A percentile compares a stretch with the other conserved stretches of the same genome.
Conservation (phyloP, 2,888 invertebrate genomes). For the Cantharis rustica region DNA sequence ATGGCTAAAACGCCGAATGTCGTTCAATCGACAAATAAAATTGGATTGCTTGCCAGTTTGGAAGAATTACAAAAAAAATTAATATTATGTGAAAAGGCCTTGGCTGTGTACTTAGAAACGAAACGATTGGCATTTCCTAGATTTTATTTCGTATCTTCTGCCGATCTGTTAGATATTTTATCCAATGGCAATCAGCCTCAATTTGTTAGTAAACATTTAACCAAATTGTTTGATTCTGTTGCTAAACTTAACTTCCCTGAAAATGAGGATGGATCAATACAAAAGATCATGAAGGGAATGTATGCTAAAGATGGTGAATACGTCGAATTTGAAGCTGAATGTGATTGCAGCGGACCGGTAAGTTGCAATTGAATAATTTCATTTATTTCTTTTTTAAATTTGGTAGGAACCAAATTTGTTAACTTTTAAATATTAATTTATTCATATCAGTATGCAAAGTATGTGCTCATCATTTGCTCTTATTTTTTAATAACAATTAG, state of each 20-base stretch:
- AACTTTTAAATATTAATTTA: too few species aligned
- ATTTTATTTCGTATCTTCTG: slow-evolving; percentile 97
- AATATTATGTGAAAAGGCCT: slow-evolving; percentile 91
- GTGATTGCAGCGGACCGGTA: slow-evolving; percentile 87
- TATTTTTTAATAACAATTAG: too few species aligned
- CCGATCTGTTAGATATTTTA: slow-evolving; percentile 90
- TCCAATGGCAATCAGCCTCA: slow-evolving; percentile 95
- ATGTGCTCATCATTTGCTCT: too few species aligned
- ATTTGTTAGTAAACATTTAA: slow-evolving; percentile 86
- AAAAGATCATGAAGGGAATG: slow-evolving; percentile 78
- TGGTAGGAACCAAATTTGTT: too few species aligned
- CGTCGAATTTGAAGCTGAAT: slow-evolving; percentile 77
- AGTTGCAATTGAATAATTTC: slow-evolving; percentile 41
- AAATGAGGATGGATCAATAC: slow-evolving; percentile 61
- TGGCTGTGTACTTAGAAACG: slow-evolving; percentile 96
- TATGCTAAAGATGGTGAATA: slow-evolving; percentile 94
- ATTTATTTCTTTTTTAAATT: too few species aligned
- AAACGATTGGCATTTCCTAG: slow-evolving; percentile 93
- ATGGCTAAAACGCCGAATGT: slow-evolving; percentile 87
- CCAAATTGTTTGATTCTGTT: slow-evolving; percentile 94
- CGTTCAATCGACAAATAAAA: slow-evolving; percentile 86
- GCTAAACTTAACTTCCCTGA: slow-evolving; percentile 81
- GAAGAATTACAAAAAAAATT: slow-evolving; percentile 85
- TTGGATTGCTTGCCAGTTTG: slow-evolving; percentile 77
- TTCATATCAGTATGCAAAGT: too few species aligned